phyloP scores from a whole-genome alignment of 2,888 invertebrate genomes.

The Synanthedon tipuliformis region DNA sequence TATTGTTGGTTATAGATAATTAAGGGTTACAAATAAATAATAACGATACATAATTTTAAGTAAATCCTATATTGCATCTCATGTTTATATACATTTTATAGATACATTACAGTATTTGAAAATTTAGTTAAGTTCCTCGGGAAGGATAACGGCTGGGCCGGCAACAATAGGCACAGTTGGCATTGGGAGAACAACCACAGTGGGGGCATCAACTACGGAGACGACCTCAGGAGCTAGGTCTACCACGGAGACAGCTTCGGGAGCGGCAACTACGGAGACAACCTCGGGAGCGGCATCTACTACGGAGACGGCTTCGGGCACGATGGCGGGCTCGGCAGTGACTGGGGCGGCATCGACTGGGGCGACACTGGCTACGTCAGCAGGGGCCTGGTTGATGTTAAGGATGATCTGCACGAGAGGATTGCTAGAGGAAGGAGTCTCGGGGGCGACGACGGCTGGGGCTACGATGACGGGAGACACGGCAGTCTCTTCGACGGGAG shows the following conservation, averaged over 20 bases:
- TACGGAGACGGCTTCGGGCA: constrained; percentile 21
- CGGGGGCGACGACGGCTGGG: constrained; percentile 17
- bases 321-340: constrained; percentile 8
- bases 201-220: background rate
- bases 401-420: constrained; percentile 11
- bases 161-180: constrained; percentile 3
- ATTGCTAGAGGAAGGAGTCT: constrained; percentile 9
- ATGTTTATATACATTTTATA: constrained; percentile 8
- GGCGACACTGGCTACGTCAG: constrained; percentile 7
- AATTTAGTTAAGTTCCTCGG: constrained; percentile 28
- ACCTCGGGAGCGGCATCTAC: constrained; percentile 8
- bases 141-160: constrained; percentile 13
- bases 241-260: constrained; percentile 5
- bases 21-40: no score
- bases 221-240: constrained; percentile 3
- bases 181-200: constrained; percentile 6
- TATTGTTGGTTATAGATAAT: no score
- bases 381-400: constrained; percentile 7
- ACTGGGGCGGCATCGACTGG: constrained; percentile 9
- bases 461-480: constrained; percentile 13
- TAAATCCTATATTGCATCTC: constrained; percentile 6
- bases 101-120: constrained; percentile 1
- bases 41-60: background rate
- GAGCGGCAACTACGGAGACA: constrained; percentile 6
- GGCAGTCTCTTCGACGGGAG: constrained; percentile 7